Percentiles rank a stretch among this genome's conserved stretches.
phyloP scores from a whole-genome alignment of 92 coral and sea anemone genomes.

The Galaxea fascicularis region DNA sequence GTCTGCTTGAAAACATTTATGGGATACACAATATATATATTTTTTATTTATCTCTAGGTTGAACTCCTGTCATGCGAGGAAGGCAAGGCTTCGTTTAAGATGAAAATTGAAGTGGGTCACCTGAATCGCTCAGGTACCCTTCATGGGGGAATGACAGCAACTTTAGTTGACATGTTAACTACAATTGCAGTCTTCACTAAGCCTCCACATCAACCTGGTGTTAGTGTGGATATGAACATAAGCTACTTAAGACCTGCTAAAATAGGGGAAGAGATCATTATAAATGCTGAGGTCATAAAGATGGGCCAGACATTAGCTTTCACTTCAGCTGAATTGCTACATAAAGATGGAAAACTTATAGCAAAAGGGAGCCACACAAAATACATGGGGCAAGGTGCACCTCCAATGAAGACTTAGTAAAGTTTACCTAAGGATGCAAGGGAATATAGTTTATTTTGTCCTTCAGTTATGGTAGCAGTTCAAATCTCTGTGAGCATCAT shows the following conservation, averaged over 20 bases:
- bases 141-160: slow-evolving; percentile 96
- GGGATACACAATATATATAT: too few species aligned
- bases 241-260: slow-evolving; percentile 84
- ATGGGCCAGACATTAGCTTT: slow-evolving; percentile 82
- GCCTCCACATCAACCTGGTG: slow-evolving; percentile 77
- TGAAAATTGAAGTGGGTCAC: slow-evolving; percentile 83
- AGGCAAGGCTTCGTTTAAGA: slow-evolving; percentile 80
- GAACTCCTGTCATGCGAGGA: slow-evolving; percentile 74
- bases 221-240: slow-evolving; percentile 80
- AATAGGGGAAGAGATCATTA: slow-evolving; percentile 79
- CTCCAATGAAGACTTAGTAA: not conserved
- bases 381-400: slow-evolving; percentile 49
- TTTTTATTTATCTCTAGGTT: slow-evolving; percentile 60
- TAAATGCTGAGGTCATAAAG: slow-evolving; percentile 83
- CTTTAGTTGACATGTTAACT: slow-evolving; percentile 79
- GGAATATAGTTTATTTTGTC: not conserved
- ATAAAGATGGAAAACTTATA: slow-evolving; percentile 79
- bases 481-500: too few species aligned
- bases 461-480: too few species aligned
- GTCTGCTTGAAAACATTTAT: too few species aligned
- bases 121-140: slow-evolving; percentile 72
- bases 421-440: too few species aligned
- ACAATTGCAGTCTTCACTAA: slow-evolving; percentile 62
- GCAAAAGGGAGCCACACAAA: slow-evolving; percentile 92
- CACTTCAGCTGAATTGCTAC: slow-evolving; percentile 81